Percentiles rank a stretch among this genome's conserved stretches.
Evolutionary conservation across 2,797 vertebrate species (phyloP).

Genomic region (Anolis apletophallus): DNA sequence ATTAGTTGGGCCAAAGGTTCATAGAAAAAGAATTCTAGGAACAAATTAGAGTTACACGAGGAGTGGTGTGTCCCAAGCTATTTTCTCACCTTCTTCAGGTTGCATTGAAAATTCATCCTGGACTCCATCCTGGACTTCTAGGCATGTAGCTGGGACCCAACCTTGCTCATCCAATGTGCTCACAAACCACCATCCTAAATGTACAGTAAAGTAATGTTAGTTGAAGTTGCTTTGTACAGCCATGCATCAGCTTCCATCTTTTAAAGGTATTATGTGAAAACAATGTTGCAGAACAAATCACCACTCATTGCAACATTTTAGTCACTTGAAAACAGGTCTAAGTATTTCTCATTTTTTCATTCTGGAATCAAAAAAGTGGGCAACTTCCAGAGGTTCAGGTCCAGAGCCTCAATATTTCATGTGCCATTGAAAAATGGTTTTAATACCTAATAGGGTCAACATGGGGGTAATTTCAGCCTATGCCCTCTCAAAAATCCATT

Average conservation of each 20-base stretch:
- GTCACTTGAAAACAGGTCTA: not conserved
- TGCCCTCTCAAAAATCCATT: not conserved
- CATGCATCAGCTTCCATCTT: not conserved
- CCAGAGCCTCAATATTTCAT: too few species aligned
- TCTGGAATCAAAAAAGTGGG: too few species aligned
- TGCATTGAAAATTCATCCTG: slow-evolving; percentile 92
- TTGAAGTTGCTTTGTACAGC: not conserved
- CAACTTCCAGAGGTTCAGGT: too few species aligned
- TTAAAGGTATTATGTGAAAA: not conserved
- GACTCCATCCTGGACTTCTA: slow-evolving; percentile 94
- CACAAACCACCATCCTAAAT: slow-evolving; percentile 98
- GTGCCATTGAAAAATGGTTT: too few species aligned
- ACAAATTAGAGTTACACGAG: not conserved
- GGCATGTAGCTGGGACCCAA: slow-evolving; percentile 97
- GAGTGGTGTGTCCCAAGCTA: slow-evolving; percentile 20
- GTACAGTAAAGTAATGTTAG: slow-evolving; percentile 25
- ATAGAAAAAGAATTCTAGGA: not conserved
- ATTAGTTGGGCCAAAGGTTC: not conserved
- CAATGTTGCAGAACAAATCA: not conserved
- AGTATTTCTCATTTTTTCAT: not conserved
- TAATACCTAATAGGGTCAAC: too few species aligned
- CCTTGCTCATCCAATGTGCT: slow-evolving; percentile 95
- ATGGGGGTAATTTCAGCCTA: not conserved
- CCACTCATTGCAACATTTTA: not conserved
- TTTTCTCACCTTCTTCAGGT: slow-evolving; percentile 90